Conservation (phyloP, 2,888 invertebrate genomes). For the Ferrisia virgata region DNA sequence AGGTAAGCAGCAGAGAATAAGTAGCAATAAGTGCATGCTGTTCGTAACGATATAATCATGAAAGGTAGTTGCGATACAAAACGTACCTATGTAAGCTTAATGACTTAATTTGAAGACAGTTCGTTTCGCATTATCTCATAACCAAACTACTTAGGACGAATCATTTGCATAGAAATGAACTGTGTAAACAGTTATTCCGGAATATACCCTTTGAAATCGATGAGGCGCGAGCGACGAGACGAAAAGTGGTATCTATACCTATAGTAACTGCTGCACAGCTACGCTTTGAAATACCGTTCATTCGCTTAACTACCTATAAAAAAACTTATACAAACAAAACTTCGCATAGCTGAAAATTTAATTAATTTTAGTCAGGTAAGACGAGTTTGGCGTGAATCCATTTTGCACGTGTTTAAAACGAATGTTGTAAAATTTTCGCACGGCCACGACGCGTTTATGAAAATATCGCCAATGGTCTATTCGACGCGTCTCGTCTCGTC, state of each 20-base stretch:
- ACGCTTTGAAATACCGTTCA: neutral
- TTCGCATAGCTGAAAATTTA: neutral
- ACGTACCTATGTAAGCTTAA: neutral
- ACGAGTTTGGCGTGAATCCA: neutral
- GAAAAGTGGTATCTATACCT: no score
- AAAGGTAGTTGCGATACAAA: neutral
- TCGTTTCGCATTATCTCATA: neutral
- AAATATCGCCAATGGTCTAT: neutral
- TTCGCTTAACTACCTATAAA: neutral
- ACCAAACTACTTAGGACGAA: neutral
- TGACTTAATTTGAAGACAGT: neutral
- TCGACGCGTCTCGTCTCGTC: neutral
- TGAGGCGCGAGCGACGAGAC: neutral
- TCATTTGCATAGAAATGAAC: conserved; percentile 1
- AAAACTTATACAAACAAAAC: neutral
- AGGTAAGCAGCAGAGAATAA: neutral
- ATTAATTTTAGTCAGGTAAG: neutral
- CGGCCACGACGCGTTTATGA: neutral
- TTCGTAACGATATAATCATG: neutral
- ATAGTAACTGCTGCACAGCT: no score
- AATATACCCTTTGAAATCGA: neutral
- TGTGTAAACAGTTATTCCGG: neutral
- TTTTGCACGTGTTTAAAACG: neutral
- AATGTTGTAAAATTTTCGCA: neutral
- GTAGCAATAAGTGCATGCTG: neutral